A percentile compares a stretch with the other conserved stretches of the same genome.
Conservation (phyloP, 2,113 vertebrate genomes). For the Megaleporinus macrocephalus region DNA sequence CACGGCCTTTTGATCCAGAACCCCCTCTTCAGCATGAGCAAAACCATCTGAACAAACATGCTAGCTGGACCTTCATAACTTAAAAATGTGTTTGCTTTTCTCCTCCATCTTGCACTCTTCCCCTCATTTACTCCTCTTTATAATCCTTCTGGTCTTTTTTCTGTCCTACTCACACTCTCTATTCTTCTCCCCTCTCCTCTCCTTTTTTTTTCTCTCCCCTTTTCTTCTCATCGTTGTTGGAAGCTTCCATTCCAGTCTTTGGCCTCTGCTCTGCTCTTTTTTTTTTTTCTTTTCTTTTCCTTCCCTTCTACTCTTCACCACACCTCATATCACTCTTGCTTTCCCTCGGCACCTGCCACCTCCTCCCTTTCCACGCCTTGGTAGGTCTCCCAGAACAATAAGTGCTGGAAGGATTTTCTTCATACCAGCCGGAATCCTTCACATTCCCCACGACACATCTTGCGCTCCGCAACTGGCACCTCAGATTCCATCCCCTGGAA, state of each 20-base stretch:
- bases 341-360: slow-evolving; percentile 28
- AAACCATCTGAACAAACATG: slow-evolving; percentile 81
- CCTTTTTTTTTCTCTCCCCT: not conserved
- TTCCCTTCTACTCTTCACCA: slow-evolving; percentile 1
- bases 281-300: not conserved
- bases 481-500: slow-evolving; percentile 33
- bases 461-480: not conserved
- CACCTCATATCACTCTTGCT: slow-evolving; percentile 47
- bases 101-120: slow-evolving; percentile 52
- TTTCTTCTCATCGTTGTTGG: not conserved
- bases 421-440: slow-evolving; percentile 31
- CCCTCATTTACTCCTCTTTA: slow-evolving; percentile 51
- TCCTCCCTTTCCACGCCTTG: slow-evolving; percentile 28
- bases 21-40: slow-evolving; percentile 59
- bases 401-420: slow-evolving; percentile 12
- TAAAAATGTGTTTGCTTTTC: slow-evolving; percentile 68
- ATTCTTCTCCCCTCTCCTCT: not conserved
- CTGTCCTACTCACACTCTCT: slow-evolving; percentile 4
- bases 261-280: slow-evolving; percentile 8
- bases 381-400: slow-evolving; percentile 50
- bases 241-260: slow-evolving; percentile 12
- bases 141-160: slow-evolving; percentile 33
- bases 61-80: slow-evolving; percentile 70
- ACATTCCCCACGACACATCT: not conserved
- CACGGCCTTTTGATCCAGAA: slow-evolving; percentile 72